Evolutionary conservation across 92 coral and sea anemone species (phyloP).

Genomic region (Epizoanthus ramosus): DNA sequence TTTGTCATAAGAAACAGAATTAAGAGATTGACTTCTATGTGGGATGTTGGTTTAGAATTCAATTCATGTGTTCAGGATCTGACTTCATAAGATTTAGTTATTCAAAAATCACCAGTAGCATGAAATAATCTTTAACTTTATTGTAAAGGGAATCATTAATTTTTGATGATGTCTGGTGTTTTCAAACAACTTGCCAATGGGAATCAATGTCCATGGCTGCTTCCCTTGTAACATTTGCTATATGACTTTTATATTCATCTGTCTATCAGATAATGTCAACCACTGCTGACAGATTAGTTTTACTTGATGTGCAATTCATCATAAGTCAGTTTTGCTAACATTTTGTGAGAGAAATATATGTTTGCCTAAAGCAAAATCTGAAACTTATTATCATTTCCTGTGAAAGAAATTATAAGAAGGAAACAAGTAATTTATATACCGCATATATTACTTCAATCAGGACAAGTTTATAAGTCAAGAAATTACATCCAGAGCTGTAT

Average conservation of each 20-base stretch:
- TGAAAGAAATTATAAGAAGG: no score
- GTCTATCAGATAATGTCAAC: slow-evolving; percentile 4
- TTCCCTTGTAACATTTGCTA: not conserved
- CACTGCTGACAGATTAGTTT: not conserved
- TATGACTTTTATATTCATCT: slow-evolving; percentile 17
- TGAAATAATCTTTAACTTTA: no score
- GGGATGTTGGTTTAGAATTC: not conserved
- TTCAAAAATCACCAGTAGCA: no score
- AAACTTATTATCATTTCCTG: no score
- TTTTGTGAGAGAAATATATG: not conserved
- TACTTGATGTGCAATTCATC: not conserved
- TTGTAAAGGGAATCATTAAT: slow-evolving; percentile 10
- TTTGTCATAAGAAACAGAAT: not conserved
- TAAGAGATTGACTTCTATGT: not conserved
- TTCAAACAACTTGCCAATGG: slow-evolving; percentile 22
- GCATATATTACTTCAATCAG: no score
- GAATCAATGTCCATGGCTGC: not conserved
- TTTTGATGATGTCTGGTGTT: slow-evolving; percentile 26
- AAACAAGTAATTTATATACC: no score
- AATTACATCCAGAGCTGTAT: no score
- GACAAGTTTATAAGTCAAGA: no score
- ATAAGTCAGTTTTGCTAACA: not conserved
- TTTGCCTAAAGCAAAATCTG: no score
- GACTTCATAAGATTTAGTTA: not conserved
- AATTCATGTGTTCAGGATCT: not conserved